Evolutionary conservation across 2,888 invertebrate genomes (phyloP), one percentile per base, ranked within the genome.

Genomic region (Biston betularia): DNA sequence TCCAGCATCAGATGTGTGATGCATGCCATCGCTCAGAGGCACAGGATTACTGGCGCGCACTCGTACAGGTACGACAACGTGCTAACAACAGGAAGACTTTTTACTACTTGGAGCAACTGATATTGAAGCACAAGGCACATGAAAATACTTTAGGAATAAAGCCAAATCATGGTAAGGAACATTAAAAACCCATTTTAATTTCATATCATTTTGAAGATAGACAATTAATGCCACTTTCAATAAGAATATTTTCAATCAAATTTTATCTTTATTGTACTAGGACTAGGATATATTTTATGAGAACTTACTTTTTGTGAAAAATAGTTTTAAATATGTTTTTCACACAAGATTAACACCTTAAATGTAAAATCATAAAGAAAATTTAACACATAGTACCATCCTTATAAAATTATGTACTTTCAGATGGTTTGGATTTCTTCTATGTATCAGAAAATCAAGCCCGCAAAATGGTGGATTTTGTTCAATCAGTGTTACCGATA

Each of bases 1-100:
- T 99, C 0, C 96, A 96, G 79, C 96, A 97, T 92, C 98, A 99
- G 88, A 98, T 99, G 98, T 99, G 99, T 88, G 97, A 98, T 83
- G 98, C 98, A 67, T 99, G 99, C 87, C 99, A 99, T 87, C 96
- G 99, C 14, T 96, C 97, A 0, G 99, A 99, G 89, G 99, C 99
- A 0, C 98, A 99, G 87, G 97, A 99, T 89, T 99, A 96, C 85
- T 99, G 99, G 99, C 96, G 97, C 79, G 98, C 99, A 48, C 79
- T 98, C 87, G 97, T 98, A 62, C 97, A 99, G 96, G 96, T 98
- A 7, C 94, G 98, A 40, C 98, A 98, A 81, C 95, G 97, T 65
- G 96, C 97, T 0, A 97, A 97, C 75, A 99, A 99, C 88, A 98
- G 98, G 85, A 99, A 99, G 89, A 99, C 99, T 0, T 97, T 99